A percentile compares a stretch with the other conserved stretches of the same genome.
Evolutionary conservation across 2,797 vertebrate genomes (phyloP).

Genomic region (Hoplostethus mediterraneus): DNA sequence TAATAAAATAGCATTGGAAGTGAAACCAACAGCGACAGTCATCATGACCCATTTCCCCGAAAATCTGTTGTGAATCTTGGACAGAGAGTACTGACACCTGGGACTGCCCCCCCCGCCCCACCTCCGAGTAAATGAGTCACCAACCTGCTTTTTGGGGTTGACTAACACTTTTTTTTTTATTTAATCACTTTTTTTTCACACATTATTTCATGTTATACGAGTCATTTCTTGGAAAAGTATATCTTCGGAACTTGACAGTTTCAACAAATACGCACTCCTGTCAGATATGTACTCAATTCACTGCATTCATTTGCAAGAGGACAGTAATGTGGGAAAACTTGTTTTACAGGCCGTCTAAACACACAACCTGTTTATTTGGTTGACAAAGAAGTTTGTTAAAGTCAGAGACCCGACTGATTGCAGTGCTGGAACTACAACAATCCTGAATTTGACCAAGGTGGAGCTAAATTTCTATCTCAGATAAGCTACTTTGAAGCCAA

Average conservation of each 20-base stretch:
- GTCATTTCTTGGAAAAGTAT: background rate
- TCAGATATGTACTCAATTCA: background rate
- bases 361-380: too few relatives aligned
- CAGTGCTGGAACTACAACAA: too few relatives aligned
- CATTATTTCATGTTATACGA: background rate
- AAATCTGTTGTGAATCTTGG: background rate
- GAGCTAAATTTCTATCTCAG: background rate
- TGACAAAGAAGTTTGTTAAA: too few relatives aligned
- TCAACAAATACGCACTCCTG: too few relatives aligned
- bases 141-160: background rate
- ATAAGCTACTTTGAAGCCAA: background rate
- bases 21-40: background rate
- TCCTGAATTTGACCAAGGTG: too few relatives aligned
- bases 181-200: background rate
- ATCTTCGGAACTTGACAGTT: too few relatives aligned
- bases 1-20: background rate
- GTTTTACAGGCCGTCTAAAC: background rate
- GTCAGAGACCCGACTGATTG: too few relatives aligned
- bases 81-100: background rate
- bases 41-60: background rate
- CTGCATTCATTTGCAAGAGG: conserved; percentile 1
- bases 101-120: background rate
- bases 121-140: conserved; percentile 14
- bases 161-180: background rate
- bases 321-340: background rate